Conservation (phyloP, 92 coral and sea anemone species). For the Nematostella vectensis region DNA sequence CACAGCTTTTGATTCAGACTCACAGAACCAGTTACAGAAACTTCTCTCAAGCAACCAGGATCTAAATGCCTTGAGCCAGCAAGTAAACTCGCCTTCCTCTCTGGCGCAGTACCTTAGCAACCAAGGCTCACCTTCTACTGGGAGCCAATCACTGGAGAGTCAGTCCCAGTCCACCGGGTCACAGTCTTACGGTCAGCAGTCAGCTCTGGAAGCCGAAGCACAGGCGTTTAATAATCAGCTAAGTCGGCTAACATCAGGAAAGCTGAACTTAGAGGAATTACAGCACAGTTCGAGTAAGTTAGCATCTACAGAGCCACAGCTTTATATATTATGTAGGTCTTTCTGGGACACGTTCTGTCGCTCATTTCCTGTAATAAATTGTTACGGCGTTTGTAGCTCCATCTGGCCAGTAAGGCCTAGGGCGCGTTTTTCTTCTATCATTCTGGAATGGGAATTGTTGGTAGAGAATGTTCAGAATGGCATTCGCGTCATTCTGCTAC, state of each 20-base stretch:
- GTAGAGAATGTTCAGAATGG: no score
- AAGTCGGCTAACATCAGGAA: slow-evolving; percentile 14
- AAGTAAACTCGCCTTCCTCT: slow-evolving; percentile 8
- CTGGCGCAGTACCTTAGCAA: not conserved
- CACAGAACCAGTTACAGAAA: slow-evolving; percentile 8
- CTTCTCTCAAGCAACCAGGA: slow-evolving; percentile 9
- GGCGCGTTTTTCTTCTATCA: no score
- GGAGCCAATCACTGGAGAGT: not conserved
- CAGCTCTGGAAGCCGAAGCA: slow-evolving; percentile 11
- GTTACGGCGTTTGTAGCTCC: no score
- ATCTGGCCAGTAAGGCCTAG: no score
- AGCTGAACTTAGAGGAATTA: slow-evolving; percentile 15
- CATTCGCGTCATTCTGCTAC: no score
- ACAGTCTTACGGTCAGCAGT: not conserved
- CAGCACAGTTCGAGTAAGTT: no score
- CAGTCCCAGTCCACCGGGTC: not conserved
- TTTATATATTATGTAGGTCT: no score
- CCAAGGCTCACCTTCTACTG: not conserved
- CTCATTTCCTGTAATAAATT: no score
- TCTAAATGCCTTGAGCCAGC: slow-evolving; percentile 16
- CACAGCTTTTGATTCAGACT: slow-evolving; percentile 26
- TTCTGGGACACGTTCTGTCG: no score
- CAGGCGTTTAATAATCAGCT: slow-evolving; percentile 26
- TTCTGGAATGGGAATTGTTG: no score
- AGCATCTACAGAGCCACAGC: no score